A percentile compares a stretch with the other conserved stretches of the same genome.
These are phyloP conservation scores for Calyptommatus sinebrachiatus DNA, from an alignment of 2,113 vertebrate species.

Conservation along the genomic window DNA sequence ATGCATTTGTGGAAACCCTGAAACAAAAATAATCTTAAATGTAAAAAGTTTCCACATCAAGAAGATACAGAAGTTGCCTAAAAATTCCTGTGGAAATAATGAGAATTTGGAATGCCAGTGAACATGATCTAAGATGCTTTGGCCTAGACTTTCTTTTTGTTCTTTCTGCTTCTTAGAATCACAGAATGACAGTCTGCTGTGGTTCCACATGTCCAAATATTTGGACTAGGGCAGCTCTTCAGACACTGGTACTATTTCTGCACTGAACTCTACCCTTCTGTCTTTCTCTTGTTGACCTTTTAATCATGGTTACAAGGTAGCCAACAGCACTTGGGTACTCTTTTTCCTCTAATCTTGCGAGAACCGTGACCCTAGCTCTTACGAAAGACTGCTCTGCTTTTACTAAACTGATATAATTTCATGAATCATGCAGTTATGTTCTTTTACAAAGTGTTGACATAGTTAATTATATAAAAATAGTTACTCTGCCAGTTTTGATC, in stretches of 20 bases:
- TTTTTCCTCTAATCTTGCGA: not conserved
- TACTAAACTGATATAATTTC: not conserved
- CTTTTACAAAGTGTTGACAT: constrained; percentile 20
- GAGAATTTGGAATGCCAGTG: constrained; percentile 7
- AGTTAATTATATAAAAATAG: constrained; percentile 16
- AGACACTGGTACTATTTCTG: constrained; percentile 43
- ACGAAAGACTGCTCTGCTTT: not conserved
- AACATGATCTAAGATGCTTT: constrained; percentile 27
- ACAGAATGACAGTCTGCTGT: constrained; percentile 33
- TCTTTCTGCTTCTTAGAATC: constrained; percentile 9
- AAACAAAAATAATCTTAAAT: not conserved
- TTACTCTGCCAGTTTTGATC: constrained; percentile 31
- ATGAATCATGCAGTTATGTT: constrained; percentile 10
- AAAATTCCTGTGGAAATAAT: not conserved
- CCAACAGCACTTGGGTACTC: constrained; percentile 21
- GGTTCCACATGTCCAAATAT: constrained; percentile 31
- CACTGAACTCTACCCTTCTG: constrained; percentile 20
- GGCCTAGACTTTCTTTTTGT: not conserved
- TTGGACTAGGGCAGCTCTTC: constrained; percentile 30
- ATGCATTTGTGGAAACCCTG: not conserved
- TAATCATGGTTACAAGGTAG: constrained; percentile 40
- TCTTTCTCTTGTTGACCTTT: constrained; percentile 30
- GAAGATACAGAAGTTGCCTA: not conserved
- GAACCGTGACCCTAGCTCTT: not conserved
- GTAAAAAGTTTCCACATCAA: not conserved